Evolutionary conservation across 1,140 invertebrate genomes (phyloP).

Genomic region (Pogonomyrmex californicus): DNA sequence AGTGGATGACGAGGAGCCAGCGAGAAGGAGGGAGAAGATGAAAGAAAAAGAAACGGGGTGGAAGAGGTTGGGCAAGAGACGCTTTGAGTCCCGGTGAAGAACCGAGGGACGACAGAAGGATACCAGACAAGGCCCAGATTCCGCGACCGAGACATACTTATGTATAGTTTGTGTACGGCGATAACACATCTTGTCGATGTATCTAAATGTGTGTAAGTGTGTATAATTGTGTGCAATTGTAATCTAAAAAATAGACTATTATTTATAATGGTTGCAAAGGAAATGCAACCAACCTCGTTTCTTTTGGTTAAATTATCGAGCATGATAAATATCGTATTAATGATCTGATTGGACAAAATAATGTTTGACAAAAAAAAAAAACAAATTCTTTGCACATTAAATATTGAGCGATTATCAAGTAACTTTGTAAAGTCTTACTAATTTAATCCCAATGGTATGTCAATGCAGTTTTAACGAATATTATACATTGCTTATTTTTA

Average conservation of each 20-base stretch:
- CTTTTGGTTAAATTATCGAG: background rate
- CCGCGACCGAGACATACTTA: constrained; percentile 11
- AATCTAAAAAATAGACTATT: constrained; percentile 14
- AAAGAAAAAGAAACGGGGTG: constrained; percentile 32
- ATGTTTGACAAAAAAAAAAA: background rate
- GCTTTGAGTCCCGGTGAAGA: constrained; percentile 33
- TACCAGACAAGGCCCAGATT: constrained; percentile 23
- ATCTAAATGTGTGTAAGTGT: background rate
- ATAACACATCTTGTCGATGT: constrained; percentile 1
- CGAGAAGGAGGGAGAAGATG: constrained; percentile 43
- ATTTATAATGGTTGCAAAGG: constrained; percentile 27
- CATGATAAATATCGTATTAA: constrained; percentile 4
- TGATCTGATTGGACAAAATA: background rate
- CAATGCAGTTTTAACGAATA: background rate
- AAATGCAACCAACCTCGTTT: background rate
- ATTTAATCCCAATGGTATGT: background rate
- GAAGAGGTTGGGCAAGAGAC: constrained; percentile 32
- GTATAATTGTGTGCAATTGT: background rate
- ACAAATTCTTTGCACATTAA: constrained; percentile 2
- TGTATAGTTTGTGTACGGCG: constrained; percentile 4
- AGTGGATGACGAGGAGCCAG: constrained; percentile 68
- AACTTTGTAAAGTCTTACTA: background rate
- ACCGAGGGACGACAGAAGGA: constrained; percentile 38
- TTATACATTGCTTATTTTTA: background rate
- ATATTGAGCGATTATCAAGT: background rate